phyloP scores from a whole-genome alignment of 2,888 invertebrate genomes.

The Ochropacha duplaris region DNA sequence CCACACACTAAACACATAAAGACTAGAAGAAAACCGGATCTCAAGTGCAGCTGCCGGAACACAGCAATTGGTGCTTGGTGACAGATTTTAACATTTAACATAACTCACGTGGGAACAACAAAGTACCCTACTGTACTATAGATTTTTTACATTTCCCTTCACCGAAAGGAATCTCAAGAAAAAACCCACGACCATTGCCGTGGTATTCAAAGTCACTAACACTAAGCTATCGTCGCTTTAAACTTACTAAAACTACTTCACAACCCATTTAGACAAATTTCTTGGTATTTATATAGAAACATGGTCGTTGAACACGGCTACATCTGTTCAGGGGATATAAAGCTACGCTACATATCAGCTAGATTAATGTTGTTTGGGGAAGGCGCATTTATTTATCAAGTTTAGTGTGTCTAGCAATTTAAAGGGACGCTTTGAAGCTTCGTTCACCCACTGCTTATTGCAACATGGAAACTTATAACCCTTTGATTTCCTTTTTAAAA shows the following conservation, averaged over 20 bases:
- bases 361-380: slow-evolving; percentile 24
- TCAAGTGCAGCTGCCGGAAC: too few species aligned
- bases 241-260: not conserved
- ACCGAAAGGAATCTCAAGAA: too few species aligned
- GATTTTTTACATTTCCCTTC: too few species aligned
- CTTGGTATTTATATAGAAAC: slow-evolving; percentile 15
- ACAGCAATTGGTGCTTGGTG: too few species aligned
- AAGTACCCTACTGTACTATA: too few species aligned
- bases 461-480: not conserved
- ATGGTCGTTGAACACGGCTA: slow-evolving; percentile 16
- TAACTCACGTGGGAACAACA: too few species aligned
- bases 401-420: slow-evolving; percentile 12
- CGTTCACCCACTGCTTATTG: not conserved
- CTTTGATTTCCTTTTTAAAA: too few species aligned
- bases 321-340: slow-evolving; percentile 19
- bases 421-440: slow-evolving; percentile 5
- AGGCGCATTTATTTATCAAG: slow-evolving; percentile 21
- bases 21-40: too few species aligned
- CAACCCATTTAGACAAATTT: slow-evolving; percentile 25
- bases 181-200: too few species aligned
- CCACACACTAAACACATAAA: too few species aligned
- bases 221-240: not conserved
- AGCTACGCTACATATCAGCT: slow-evolving; percentile 8
- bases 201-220: too few species aligned
- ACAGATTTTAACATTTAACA: too few species aligned